These are phyloP conservation scores for Ceryle rudis DNA, from an alignment of 2,797 vertebrate genomes.

Conservation along the genomic window DNA sequence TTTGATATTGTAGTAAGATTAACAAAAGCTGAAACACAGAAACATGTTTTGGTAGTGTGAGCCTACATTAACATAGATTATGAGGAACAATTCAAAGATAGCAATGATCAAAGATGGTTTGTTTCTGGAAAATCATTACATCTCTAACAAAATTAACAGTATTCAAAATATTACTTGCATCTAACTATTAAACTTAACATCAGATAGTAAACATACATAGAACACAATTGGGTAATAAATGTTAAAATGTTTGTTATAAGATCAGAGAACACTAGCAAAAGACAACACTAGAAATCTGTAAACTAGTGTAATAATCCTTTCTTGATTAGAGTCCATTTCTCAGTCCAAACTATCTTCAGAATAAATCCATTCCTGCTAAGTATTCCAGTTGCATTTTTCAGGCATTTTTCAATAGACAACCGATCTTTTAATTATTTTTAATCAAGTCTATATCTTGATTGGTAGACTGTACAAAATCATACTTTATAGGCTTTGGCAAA, in stretches of 20 bases:
- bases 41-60: background rate
- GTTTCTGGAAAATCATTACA: background rate
- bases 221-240: background rate
- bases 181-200: background rate
- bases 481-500: slow-evolving; percentile 35
- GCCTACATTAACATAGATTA: background rate
- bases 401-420: background rate
- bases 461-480: background rate
- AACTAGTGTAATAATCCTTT: background rate
- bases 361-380: background rate
- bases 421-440: slow-evolving; percentile 37
- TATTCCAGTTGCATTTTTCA: background rate
- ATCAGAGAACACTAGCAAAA: background rate
- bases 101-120: background rate
- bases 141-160: background rate
- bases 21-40: background rate
- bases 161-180: background rate
- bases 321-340: background rate
- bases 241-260: background rate
- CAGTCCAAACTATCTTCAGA: background rate
- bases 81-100: background rate
- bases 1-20: background rate
- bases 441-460: background rate
- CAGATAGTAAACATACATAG: background rate
- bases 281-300: background rate